Base-by-base conservation (phyloP, 2,797 vertebrate species). In the Neostethus bicornis region DNA sequence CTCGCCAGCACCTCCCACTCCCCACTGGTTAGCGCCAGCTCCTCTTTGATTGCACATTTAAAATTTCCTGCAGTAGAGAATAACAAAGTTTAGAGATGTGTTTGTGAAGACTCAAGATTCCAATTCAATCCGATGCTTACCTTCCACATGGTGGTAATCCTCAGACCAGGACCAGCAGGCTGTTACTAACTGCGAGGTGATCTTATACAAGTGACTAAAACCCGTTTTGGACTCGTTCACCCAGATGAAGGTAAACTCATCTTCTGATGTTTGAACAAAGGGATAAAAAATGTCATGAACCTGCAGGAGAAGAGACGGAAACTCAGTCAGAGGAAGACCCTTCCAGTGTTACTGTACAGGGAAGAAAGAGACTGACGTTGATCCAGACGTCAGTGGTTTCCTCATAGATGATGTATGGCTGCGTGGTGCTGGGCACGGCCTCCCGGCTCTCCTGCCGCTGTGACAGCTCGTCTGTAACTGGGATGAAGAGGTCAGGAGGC, bases 271-370 rank as follows among this genome's bases (percentile, higher is more conserved):
- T 43, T 95, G 94, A 70, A 93, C 75, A 82, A 97, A 95, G 21
- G 94, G 92, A 74, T 96, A 94, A 81, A 96, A 96, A 81, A 96
- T 95, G 77, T 96, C 95, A 0, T 97, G 95, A 50, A 96, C 93
- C 95, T 97, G 84, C 1, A 16, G 4, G 7, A 41, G 10, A 1
- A 4, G 31, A 34, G 13, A 34, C 4, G 34, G 4, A 48, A 14
- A 52, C 3, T 26, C 26, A 26, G 25, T 25, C 6, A 32, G 26
- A 14, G 5, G 37, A 7, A 4, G 1, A 45, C 5, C 31, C 13
- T 37, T 32, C 3, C 12, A 31, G 8, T 25, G 25, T 25, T 26
- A 25, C 25, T 7, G 25, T 6, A 6, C 26, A 26, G n/a, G n/a
- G n/a, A n/a, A n/a, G n/a, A n/a, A 47, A 26, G 43, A 56, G 6